Evolutionary conservation across 1,140 invertebrate genomes (phyloP).

Genomic region (Drosophila asahinai): DNA sequence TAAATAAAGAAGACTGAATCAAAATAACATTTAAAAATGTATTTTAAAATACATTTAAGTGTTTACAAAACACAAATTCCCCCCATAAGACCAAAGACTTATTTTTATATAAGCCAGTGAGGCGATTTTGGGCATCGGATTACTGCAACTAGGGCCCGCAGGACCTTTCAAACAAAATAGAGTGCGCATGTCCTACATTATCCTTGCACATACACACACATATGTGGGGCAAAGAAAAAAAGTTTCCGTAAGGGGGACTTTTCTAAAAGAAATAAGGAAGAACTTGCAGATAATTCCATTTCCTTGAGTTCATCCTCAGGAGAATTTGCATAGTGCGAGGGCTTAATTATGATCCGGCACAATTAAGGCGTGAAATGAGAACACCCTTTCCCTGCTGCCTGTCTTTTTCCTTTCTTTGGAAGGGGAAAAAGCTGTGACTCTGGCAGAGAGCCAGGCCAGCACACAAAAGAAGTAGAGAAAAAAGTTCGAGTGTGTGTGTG

Average conservation of each 20-base stretch:
- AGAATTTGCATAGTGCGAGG: constrained; percentile 4
- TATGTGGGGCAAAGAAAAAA: constrained; percentile 8
- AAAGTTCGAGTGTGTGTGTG: constrained; percentile 7
- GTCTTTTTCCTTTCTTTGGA: not conserved
- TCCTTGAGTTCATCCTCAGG: not conserved
- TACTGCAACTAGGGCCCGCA: constrained; percentile 52
- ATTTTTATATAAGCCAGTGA: constrained; percentile 61
- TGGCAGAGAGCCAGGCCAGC: constrained; percentile 37
- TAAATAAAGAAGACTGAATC: not conserved
- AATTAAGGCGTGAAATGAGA: constrained; percentile 14
- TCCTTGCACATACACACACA: constrained; percentile 46
- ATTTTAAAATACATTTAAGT: not conserved
- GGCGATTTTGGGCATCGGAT: constrained; percentile 23
- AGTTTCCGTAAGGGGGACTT: not conserved
- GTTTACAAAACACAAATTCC: constrained; percentile 22
- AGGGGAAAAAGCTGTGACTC: constrained; percentile 27
- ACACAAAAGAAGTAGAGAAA: constrained; percentile 45
- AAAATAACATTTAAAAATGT: not conserved
- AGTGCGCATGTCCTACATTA: constrained; percentile 76
- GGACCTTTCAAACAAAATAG: constrained; percentile 57
- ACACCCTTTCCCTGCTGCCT: not conserved
- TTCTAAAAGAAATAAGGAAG: constrained; percentile 18
- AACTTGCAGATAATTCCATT: constrained; percentile 15
- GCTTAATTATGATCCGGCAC: constrained; percentile 14
- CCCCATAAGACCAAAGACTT: not conserved